Conservation (phyloP, 2,888 invertebrate species). For the Salticus scenicus region DNA sequence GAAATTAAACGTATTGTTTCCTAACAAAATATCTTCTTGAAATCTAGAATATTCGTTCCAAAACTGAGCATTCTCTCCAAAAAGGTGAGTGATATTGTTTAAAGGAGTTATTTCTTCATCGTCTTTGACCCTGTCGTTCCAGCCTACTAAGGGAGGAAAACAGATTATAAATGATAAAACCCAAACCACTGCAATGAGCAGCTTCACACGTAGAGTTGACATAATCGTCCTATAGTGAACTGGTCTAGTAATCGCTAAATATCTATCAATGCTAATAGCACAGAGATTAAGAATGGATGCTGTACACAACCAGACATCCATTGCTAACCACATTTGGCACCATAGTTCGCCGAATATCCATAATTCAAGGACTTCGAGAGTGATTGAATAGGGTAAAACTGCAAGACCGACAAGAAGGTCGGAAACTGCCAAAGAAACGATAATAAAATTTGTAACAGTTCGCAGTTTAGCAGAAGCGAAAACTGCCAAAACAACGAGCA, state of each 20-base stretch:
- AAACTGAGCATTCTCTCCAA: constrained; percentile 17
- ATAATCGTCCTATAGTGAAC: constrained; percentile 94
- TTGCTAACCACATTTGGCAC: constrained; percentile 97
- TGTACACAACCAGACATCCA: constrained; percentile 99
- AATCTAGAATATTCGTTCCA: constrained; percentile 22
- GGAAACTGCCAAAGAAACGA: constrained; percentile 96
- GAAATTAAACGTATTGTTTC: constrained; percentile 30
- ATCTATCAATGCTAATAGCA: constrained; percentile 88
- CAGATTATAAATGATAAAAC: constrained; percentile 92
- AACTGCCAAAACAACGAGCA: constrained; percentile 93
- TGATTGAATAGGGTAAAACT: constrained; percentile 96
- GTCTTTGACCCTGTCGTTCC: constrained; percentile 82
- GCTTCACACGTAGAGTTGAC: constrained; percentile 87
- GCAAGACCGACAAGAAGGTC: constrained; percentile 96
- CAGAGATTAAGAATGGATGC: constrained; percentile 95
- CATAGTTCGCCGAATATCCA: constrained; percentile 98
- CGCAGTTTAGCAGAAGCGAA: constrained; percentile 92
- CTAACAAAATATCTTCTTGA: background rate
- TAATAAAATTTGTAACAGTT: constrained; percentile 96
- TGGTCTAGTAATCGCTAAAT: constrained; percentile 96
- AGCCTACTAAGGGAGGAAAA: constrained; percentile 91
- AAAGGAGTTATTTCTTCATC: constrained; percentile 40
- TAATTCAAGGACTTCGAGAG: constrained; percentile 89
- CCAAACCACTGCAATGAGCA: constrained; percentile 94
- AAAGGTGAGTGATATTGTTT: constrained; percentile 15